These are phyloP conservation scores for Luidia sarsii DNA, from an alignment of 53 echinoderm and acorn worm species.

Conservation along the genomic window DNA sequence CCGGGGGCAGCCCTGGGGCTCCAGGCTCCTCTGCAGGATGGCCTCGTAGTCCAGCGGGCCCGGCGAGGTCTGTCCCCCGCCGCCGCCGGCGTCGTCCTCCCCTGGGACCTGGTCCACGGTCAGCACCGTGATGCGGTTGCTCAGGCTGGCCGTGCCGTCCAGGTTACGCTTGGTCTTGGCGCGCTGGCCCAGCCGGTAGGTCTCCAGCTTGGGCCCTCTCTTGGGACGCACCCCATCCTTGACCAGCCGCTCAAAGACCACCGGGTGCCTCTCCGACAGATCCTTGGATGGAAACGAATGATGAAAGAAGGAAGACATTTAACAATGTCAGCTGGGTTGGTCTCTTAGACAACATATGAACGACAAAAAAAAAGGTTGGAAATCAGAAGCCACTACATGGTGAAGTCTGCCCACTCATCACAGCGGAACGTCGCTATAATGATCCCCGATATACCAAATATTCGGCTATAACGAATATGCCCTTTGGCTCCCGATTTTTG, in stretches of 20 bases:
- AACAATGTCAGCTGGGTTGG: not conserved
- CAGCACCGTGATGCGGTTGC: constrained; percentile 86
- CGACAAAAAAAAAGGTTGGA: too few species aligned
- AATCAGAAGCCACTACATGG: too few species aligned
- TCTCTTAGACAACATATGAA: too few species aligned
- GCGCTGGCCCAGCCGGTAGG: constrained; percentile 80
- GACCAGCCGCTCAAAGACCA: constrained; percentile 78
- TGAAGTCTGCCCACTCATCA: too few species aligned
- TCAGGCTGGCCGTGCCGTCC: constrained; percentile 85
- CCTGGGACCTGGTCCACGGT: constrained; percentile 84
- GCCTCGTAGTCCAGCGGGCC: constrained; percentile 62
- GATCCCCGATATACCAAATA: too few species aligned
- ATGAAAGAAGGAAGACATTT: not conserved
- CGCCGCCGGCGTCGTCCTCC: too few species aligned
- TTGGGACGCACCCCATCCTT: constrained; percentile 63
- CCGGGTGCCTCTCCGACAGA: constrained; percentile 88
- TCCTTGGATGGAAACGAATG: too few species aligned
- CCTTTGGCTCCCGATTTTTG: too few species aligned
- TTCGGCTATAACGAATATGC: too few species aligned
- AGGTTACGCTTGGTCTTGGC: constrained; percentile 77
- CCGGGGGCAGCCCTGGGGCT: not conserved
- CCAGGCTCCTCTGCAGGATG: constrained; percentile 50
- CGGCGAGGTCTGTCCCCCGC: constrained; percentile 43
- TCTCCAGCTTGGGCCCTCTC: constrained; percentile 67
- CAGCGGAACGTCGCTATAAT: too few species aligned